phyloP scores from a whole-genome alignment of 2,888 invertebrate genomes.

The Amphiduros pacificus region DNA sequence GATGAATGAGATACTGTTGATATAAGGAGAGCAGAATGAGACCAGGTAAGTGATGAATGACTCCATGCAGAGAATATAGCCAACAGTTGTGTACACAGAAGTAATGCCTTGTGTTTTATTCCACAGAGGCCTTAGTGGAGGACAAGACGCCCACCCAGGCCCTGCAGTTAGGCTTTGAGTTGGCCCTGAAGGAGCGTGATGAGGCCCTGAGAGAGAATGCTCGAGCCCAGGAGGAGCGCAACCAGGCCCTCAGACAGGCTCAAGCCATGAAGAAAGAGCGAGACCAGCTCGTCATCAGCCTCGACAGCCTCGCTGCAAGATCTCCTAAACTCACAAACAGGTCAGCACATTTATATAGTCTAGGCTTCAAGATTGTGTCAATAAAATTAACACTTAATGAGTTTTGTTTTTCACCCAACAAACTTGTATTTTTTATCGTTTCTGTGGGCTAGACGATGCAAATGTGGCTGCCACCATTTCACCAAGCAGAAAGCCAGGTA shows the following conservation, averaged over 20 bases:
- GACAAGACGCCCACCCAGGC: constrained; percentile 49
- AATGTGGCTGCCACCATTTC: too few relatives aligned
- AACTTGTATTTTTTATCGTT: not conserved
- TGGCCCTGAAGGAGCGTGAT: constrained; percentile 55
- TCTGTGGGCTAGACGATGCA: too few relatives aligned
- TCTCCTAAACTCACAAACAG: constrained; percentile 34
- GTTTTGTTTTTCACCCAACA: not conserved
- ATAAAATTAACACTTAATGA: not conserved
- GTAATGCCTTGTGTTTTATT: too few relatives aligned
- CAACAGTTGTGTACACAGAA: too few relatives aligned
- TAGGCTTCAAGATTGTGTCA: not conserved
- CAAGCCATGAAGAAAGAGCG: constrained; percentile 48
- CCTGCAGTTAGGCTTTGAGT: constrained; percentile 54
- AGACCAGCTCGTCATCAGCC: constrained; percentile 43
- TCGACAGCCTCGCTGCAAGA: constrained; percentile 41
- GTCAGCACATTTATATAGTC: too few relatives aligned
- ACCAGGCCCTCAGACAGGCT: constrained; percentile 44
- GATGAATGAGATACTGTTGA: too few relatives aligned
- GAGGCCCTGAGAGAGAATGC: constrained; percentile 54
- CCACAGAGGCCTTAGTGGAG: too few relatives aligned
- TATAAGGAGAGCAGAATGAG: too few relatives aligned
- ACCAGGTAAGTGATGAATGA: too few relatives aligned
- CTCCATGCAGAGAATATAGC: too few relatives aligned
- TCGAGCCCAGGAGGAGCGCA: constrained; percentile 47
- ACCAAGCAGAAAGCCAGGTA: too few relatives aligned